Conservation (phyloP, 2,888 invertebrate species). For the Drosophila macrospina region DNA sequence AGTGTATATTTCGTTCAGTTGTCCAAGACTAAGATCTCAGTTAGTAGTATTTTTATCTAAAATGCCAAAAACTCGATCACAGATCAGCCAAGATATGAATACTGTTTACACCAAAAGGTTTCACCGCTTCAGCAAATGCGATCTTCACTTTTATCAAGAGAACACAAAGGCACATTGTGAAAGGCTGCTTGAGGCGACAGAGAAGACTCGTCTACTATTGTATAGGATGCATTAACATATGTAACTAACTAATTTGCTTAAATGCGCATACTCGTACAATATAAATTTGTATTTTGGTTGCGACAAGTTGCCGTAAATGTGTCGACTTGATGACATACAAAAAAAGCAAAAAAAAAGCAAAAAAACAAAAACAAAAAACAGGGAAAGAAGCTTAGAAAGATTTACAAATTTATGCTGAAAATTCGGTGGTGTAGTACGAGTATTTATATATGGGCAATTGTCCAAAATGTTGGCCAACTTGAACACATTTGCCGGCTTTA, state of each 20-base stretch:
- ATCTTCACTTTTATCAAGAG: conserved; percentile 41
- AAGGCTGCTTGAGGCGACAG: conserved; percentile 30
- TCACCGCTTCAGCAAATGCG: conserved; percentile 1
- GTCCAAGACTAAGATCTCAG: not conserved
- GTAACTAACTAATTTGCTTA: conserved; percentile 56
- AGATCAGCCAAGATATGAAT: conserved; percentile 63
- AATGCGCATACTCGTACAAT: conserved; percentile 26
- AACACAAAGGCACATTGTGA: conserved; percentile 45
- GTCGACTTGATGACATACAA: conserved; percentile 44
- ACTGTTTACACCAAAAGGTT: conserved; percentile 60
- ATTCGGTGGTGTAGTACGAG: conserved; percentile 42
- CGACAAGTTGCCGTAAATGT: conserved; percentile 66
- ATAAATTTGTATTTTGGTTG: conserved; percentile 50
- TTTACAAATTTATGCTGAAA: conserved; percentile 72
- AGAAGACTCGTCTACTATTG: conserved; percentile 4
- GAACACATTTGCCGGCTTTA: conserved; percentile 75
- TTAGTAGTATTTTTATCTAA: not conserved
- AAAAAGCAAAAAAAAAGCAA: conserved; percentile 6
- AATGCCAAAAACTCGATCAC: conserved; percentile 3
- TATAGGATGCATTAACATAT: conserved; percentile 41
- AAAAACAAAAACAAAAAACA: too few species aligned
- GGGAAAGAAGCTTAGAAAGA: conserved; percentile 44
- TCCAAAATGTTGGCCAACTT: conserved; percentile 71
- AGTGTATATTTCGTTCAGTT: not conserved
- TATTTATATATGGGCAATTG: conserved; percentile 70